Evolutionary conservation across 2,888 invertebrate genomes (phyloP).

Genomic region (Sinopyrophorus schimmeli): DNA sequence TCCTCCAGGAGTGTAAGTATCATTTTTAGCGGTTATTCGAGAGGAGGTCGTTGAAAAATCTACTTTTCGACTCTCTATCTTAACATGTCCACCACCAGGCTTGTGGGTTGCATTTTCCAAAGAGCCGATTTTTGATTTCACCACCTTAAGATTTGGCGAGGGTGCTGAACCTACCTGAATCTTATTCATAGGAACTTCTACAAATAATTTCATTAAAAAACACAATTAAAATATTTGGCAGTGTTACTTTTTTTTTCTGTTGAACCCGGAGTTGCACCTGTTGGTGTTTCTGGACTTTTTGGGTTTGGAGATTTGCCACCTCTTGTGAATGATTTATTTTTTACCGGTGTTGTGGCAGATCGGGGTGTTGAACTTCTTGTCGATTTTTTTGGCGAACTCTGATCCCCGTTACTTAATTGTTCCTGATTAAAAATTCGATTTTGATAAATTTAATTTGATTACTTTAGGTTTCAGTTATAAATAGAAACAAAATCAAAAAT

Average conservation of each 20-base stretch:
- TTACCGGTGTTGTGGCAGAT: conserved; percentile 50
- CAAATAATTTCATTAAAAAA: not conserved
- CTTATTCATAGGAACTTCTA: conserved; percentile 90
- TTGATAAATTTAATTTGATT: not conserved
- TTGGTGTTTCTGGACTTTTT: conserved; percentile 69
- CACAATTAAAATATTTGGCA: not conserved
- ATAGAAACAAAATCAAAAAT: no score
- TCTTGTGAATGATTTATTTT: conserved; percentile 53
- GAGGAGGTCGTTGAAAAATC: conserved; percentile 83
- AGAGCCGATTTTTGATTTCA: conserved; percentile 92
- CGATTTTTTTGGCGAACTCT: conserved; percentile 72
- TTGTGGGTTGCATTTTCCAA: conserved; percentile 87
- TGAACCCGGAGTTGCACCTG: conserved; percentile 55
- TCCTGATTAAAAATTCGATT: no score
- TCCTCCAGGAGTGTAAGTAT: conserved; percentile 82
- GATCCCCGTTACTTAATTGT: conserved; percentile 65
- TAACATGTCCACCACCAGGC: conserved; percentile 86
- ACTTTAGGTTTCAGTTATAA: not conserved
- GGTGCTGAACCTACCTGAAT: conserved; percentile 89
- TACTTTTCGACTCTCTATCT: conserved; percentile 84
- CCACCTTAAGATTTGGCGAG: conserved; percentile 88
- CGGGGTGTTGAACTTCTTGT: conserved; percentile 48
- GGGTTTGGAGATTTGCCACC: conserved; percentile 58
- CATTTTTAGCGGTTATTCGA: conserved; percentile 90
- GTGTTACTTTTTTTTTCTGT: conserved; percentile 74